phyloP scores from a whole-genome alignment of 2,888 invertebrate species.

The Bimastos eiseni region DNA sequence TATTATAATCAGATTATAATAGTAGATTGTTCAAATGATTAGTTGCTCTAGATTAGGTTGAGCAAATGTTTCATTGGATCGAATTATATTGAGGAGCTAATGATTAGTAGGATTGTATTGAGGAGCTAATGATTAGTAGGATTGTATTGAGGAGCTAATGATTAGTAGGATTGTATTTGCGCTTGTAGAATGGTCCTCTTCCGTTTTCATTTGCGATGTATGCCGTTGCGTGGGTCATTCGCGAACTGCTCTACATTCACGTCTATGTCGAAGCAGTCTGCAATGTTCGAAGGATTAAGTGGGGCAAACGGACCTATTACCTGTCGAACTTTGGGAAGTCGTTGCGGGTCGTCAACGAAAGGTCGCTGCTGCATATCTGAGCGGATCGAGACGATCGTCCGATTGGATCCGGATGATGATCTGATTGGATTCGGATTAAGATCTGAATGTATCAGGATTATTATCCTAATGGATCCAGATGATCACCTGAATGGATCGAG shows the following conservation, averaged over 20 bases:
- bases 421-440: not conserved
- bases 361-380: slow-evolving; percentile 42
- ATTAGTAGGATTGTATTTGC: not conserved
- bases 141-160: not conserved
- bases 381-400: not conserved
- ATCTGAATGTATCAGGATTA: too few relatives aligned
- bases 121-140: not conserved
- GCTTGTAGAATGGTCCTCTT: slow-evolving; percentile 53
- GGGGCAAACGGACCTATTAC: slow-evolving; percentile 58
- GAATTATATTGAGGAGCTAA: too few relatives aligned
- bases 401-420: too few relatives aligned
- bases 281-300: slow-evolving; percentile 55
- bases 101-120: too few relatives aligned
- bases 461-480: not conserved
- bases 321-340: slow-evolving; percentile 52
- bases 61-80: too few relatives aligned
- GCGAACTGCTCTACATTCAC: slow-evolving; percentile 55
- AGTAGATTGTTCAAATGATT: too few relatives aligned
- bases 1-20: too few relatives aligned
- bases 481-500: not conserved
- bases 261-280: slow-evolving; percentile 57
- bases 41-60: too few relatives aligned
- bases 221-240: slow-evolving; percentile 54
- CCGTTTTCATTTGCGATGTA: slow-evolving; percentile 55
- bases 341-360: slow-evolving; percentile 48